Conservation (phyloP, 2,797 vertebrate genomes). For the Spea hammondii region DNA sequence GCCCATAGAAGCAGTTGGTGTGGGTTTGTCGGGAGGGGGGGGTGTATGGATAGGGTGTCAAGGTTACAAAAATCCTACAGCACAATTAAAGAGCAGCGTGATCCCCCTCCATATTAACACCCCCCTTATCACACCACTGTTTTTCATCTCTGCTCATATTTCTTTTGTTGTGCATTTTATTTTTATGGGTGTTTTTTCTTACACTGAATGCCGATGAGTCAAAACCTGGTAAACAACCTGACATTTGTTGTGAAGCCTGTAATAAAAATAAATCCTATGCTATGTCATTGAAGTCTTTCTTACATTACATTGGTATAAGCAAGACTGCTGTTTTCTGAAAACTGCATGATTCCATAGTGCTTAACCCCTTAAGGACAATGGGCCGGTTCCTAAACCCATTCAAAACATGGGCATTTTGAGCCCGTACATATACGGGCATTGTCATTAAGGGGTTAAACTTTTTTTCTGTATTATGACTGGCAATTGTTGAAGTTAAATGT, state of each 20-base stretch:
- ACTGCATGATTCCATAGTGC: too few relatives aligned
- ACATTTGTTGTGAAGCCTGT: constrained; percentile 56
- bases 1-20: constrained; percentile 31
- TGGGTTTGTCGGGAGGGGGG: constrained; percentile 13
- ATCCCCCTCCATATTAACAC: constrained; percentile 32
- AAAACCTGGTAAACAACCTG: constrained; percentile 63
- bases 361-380: too few relatives aligned
- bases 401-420: too few relatives aligned
- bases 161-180: constrained; percentile 57
- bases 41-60: background rate
- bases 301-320: constrained; percentile 5
- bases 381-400: too few relatives aligned
- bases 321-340: background rate
- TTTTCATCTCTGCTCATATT: constrained; percentile 66
- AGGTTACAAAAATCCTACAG: constrained; percentile 60
- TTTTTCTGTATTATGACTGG: too few relatives aligned
- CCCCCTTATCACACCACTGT: constrained; percentile 55
- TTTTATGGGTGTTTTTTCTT: constrained; percentile 59
- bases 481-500: too few relatives aligned
- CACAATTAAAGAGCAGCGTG: constrained; percentile 57
- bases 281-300: constrained; percentile 10
- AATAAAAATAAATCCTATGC: background rate
- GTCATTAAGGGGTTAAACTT: too few relatives aligned
- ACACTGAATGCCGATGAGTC: constrained; percentile 68
- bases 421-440: too few relatives aligned